Percentiles rank a stretch among this genome's conserved stretches.
phyloP scores from a whole-genome alignment of 2,113 vertebrate species.

The Amphilophus citrinellus region DNA sequence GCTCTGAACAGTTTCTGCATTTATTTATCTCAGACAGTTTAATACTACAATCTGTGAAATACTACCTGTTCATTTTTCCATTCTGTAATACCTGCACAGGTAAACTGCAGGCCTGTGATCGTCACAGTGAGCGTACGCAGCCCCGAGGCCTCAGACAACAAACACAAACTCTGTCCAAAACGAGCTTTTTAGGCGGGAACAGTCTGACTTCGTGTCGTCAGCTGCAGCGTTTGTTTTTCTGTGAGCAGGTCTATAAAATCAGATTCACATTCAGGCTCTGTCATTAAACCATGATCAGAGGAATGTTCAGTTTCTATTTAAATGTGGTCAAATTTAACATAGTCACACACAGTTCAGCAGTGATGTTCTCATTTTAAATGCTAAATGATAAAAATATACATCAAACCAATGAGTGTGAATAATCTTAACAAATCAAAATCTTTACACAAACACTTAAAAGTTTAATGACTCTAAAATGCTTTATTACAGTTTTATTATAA shows the following conservation, averaged over 20 bases:
- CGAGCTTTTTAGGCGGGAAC: too few species aligned
- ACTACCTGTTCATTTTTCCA: not conserved
- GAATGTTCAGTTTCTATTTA: not conserved
- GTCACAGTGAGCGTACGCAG: not conserved
- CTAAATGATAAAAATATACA: not conserved
- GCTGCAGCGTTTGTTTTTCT: too few species aligned
- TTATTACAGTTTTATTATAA: too few species aligned
- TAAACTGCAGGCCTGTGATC: not conserved
- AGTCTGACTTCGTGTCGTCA: too few species aligned
- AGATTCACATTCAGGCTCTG: not conserved
- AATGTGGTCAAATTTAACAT: not conserved
- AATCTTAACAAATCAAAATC: not conserved
- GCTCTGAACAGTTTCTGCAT: not conserved
- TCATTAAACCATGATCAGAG: not conserved
- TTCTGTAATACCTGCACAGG: not conserved
- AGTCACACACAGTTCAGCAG: not conserved
- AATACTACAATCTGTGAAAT: not conserved
- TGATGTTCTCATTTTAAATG: not conserved
- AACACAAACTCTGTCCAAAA: not conserved
- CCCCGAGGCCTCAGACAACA: not conserved
- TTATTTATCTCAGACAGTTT: fast-evolving
- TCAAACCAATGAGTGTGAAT: not conserved
- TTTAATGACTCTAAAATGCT: too few species aligned
- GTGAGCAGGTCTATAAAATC: too few species aligned
- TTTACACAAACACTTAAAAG: too few species aligned